These are phyloP conservation scores for Macrophya alboannulata DNA, from an alignment of 2,888 invertebrate species.

Conservation along the genomic window DNA sequence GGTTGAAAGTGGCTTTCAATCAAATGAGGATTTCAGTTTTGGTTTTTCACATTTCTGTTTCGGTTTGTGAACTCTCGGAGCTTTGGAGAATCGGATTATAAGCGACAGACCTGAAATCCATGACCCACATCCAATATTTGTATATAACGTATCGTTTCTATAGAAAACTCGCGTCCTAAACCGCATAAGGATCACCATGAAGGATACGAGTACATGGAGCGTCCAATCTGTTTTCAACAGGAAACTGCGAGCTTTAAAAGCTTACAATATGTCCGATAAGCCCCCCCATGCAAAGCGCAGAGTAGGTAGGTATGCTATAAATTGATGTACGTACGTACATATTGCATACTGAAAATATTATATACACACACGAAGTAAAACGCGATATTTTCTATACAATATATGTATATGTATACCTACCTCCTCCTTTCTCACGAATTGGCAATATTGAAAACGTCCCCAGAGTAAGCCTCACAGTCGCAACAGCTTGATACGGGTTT, in stretches of 20 bases:
- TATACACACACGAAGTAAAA: not conserved
- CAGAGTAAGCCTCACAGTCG: constrained; percentile 17
- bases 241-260: constrained; percentile 10
- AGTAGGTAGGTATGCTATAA: not conserved
- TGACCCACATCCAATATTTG: not conserved
- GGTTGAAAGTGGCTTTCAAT: constrained; percentile 13
- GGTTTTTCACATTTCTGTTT: not conserved
- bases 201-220: not conserved
- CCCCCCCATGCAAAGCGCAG: too few species aligned
- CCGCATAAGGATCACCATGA: not conserved
- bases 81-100: not conserved
- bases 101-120: not conserved
- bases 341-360: constrained; percentile 2
- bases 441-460: constrained; percentile 12
- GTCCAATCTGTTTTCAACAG: constrained; percentile 31
- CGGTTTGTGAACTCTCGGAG: not conserved
- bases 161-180: not conserved
- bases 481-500: constrained; percentile 30
- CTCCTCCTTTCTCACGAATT: not conserved
- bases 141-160: not conserved
- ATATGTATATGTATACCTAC: too few species aligned
- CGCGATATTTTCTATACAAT: constrained; percentile 24
- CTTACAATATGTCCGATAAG: constrained; percentile 35
- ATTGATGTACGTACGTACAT: not conserved
- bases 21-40: not conserved